These are phyloP conservation scores for Aphaenogaster rudis DNA, from an alignment of 1,140 invertebrate genomes.

Conservation along the genomic window DNA sequence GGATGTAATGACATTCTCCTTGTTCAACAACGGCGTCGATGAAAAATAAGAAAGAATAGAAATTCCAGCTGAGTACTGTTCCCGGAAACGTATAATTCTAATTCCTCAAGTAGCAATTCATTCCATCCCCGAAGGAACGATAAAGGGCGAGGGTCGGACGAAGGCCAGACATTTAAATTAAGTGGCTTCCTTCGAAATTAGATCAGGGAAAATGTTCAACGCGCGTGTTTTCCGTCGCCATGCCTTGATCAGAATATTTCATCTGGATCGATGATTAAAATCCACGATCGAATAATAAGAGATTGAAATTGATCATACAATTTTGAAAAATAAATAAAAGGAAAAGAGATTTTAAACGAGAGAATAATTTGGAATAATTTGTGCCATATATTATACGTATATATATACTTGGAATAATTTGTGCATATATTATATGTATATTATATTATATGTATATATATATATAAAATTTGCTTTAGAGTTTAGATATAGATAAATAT, in stretches of 20 bases:
- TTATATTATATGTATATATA: background rate
- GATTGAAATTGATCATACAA: background rate
- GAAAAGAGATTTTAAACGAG: background rate
- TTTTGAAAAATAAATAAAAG: constrained; percentile 8
- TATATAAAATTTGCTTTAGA: background rate
- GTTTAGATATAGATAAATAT: background rate
- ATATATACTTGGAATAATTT: background rate
- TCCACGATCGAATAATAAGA: constrained; percentile 16
- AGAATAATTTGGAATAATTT: background rate
- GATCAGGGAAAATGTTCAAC: constrained; percentile 78
- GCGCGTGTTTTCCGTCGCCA: constrained; percentile 51
- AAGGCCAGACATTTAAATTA: constrained; percentile 84
- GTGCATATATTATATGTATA: background rate
- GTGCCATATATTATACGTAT: background rate
- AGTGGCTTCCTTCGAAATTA: constrained; percentile 85
- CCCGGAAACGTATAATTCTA: constrained; percentile 84
- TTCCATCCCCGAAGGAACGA: constrained; percentile 81
- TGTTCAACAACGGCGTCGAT: background rate
- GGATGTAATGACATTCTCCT: background rate
- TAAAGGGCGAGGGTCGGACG: constrained; percentile 73
- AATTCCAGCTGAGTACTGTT: constrained; percentile 37
- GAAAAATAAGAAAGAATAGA: background rate
- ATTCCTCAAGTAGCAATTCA: constrained; percentile 86
- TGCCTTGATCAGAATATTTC: constrained; percentile 37
- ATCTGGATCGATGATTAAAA: constrained; percentile 36